Evolutionary conservation across 2,797 vertebrate genomes (phyloP).

Genomic region (Scolopax bukidnonensis): DNA sequence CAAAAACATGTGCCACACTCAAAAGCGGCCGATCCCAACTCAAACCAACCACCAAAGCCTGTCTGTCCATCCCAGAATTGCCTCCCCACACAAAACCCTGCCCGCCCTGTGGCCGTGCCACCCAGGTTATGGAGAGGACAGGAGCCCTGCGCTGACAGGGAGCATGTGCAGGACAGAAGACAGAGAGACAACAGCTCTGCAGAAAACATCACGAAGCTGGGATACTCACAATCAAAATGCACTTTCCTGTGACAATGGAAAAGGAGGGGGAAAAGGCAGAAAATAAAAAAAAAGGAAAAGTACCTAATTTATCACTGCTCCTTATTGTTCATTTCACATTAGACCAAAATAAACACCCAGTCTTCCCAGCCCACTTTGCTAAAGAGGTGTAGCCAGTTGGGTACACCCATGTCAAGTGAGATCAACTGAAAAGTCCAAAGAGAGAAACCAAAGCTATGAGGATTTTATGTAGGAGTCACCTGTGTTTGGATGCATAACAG

Average conservation of each 20-base stretch:
- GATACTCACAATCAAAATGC: neutral
- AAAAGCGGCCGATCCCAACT: neutral
- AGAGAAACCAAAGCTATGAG: neutral
- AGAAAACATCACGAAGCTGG: neutral
- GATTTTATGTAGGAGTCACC: neutral
- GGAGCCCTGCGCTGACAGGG: neutral
- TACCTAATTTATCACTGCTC: neutral
- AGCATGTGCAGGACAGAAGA: neutral
- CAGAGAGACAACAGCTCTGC: neutral
- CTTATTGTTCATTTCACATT: neutral
- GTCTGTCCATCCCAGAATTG: rapidly evolving
- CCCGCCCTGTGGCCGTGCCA: too few relatives aligned
- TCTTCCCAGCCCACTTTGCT: neutral
- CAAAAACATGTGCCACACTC: neutral
- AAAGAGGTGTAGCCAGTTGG: neutral
- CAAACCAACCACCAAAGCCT: rapidly evolving
- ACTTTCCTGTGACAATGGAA: neutral
- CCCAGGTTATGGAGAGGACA: neutral
- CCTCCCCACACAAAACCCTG: rapidly evolving
- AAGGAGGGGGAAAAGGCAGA: too few relatives aligned
- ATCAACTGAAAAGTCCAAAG: neutral
- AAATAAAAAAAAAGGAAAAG: too few relatives aligned
- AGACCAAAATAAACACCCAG: neutral
- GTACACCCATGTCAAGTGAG: neutral
- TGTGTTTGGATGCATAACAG: neutral